Evolutionary conservation across 2,113 vertebrate species (phyloP).

Genomic region (Hypanus sabinus): DNA sequence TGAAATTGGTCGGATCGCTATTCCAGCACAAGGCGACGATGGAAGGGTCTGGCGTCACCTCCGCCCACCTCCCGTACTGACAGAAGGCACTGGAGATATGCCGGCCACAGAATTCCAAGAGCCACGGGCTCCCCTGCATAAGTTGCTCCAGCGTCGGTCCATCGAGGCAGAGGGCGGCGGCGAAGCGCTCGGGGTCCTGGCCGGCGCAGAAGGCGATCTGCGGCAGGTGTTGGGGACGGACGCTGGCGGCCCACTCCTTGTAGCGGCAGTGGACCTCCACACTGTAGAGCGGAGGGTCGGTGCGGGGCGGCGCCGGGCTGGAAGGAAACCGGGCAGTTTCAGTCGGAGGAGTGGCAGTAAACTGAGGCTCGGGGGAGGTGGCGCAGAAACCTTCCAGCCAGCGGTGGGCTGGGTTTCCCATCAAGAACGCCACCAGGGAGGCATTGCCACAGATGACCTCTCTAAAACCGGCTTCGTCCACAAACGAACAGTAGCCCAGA

Average conservation of each 20-base stretch:
- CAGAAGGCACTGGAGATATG: slow-evolving; percentile 45
- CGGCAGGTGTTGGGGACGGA: slow-evolving; percentile 41
- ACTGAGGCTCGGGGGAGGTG: slow-evolving; percentile 45
- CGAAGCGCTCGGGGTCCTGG: slow-evolving; percentile 51
- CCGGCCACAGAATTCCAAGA: slow-evolving; percentile 48
- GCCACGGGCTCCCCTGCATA: slow-evolving; percentile 50
- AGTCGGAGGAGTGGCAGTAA: neutral
- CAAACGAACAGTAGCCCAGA: slow-evolving; percentile 59
- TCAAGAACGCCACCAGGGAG: slow-evolving; percentile 49
- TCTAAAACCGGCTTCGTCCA: slow-evolving; percentile 51
- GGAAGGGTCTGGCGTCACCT: slow-evolving; percentile 50
- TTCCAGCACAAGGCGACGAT: slow-evolving; percentile 61
- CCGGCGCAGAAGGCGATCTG: slow-evolving; percentile 51
- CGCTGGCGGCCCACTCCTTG: slow-evolving; percentile 50
- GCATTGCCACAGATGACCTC: slow-evolving; percentile 52
- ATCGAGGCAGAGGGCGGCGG: slow-evolving; percentile 52
- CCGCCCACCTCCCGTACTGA: slow-evolving; percentile 53
- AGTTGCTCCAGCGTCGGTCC: slow-evolving; percentile 48
- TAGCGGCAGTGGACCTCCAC: slow-evolving; percentile 48
- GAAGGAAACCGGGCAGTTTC: neutral
- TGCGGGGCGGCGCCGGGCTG: slow-evolving; percentile 39
- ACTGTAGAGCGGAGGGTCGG: neutral
- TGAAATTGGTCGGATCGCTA: slow-evolving; percentile 51
- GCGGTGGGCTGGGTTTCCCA: slow-evolving; percentile 48
- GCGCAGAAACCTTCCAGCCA: slow-evolving; percentile 61